Evolutionary conservation across 2,113 vertebrate genomes (phyloP).

Genomic region (Triplophysa tibetana): DNA sequence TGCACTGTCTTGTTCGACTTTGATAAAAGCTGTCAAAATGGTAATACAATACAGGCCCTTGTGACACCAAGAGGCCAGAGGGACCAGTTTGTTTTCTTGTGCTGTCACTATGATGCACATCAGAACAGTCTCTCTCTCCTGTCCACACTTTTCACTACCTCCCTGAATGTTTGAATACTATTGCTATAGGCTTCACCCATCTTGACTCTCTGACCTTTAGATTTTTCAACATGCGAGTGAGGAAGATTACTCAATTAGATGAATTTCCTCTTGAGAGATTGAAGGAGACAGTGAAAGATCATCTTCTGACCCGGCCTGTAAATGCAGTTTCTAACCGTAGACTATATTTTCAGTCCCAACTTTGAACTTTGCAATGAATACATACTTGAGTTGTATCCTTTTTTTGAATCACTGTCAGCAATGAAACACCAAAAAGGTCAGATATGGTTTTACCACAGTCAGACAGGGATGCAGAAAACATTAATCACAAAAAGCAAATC

Average conservation of each 20-base stretch:
- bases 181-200: neutral
- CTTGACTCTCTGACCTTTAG: neutral
- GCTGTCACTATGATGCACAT: conserved; percentile 1
- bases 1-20: conserved; percentile 86
- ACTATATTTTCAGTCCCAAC: neutral
- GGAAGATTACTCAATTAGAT: neutral
- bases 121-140: neutral
- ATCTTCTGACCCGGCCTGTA: conserved; percentile 5
- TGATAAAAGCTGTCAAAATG: conserved; percentile 90
- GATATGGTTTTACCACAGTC: too few species aligned
- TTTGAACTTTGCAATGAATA: neutral
- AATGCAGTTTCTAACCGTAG: neutral
- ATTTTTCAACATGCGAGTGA: neutral
- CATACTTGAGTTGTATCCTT: neutral
- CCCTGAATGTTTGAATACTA: neutral
- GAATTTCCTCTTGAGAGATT: neutral
- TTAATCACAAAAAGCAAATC: too few species aligned
- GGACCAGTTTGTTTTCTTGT: conserved; percentile 34
- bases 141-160: neutral
- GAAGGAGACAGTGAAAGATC: neutral
- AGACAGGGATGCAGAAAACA: too few species aligned
- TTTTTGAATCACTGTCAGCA: neutral
- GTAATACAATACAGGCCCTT: conserved; percentile 77
- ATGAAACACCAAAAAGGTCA: neutral
- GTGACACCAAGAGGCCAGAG: conserved; percentile 38